Evolutionary conservation across 2,113 vertebrate genomes (phyloP), one percentile per base, ranked within the genome.

Genomic region (Acanthochromis polyacanthus): DNA sequence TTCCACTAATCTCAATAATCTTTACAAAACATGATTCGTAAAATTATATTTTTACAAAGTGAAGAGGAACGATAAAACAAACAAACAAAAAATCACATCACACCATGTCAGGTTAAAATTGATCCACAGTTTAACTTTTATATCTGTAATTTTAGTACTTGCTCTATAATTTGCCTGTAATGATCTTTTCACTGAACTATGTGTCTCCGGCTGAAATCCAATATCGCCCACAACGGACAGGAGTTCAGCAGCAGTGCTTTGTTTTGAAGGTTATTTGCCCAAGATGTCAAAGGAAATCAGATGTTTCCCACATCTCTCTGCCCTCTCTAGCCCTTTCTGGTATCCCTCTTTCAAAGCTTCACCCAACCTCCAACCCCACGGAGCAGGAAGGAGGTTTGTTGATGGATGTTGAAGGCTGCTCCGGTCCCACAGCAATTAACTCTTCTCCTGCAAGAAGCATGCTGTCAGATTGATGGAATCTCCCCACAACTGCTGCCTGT

Each of bases 391-490:
- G 87, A 86, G 88, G 60, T 86, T 86, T 85, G 91, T 80, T 93
- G 93, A 94, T 92, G 89, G 91, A 93, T 94, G 87, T 89, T 82
- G 93, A 94, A 92, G 76, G 88, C 89, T 82, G 72, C 81, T 82
- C 75, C 16, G 73, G 90, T 94, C 93, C 94, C 91, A 91, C 89
- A 94, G 91, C 93, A 93, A 94, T 94, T 94, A 95, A 92, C 93
- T 95, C 88, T 89, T 91, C 89, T 92, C 73, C 86, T 80, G 80
- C 89, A 91, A 91, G 90, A 91, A 86, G 80, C 72, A 68, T 86
- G 82, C 87, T 92, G 94, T 92, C 94, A 93, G 85, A 53, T 84
- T 93, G 90, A 94, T 91, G 91, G 90, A 93, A 91, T 92, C 89
- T 91, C 84, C 80, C 82, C 81, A 82, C 78, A 58, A 50, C 75